phyloP scores from a whole-genome alignment of 2,113 vertebrate genomes.

The Hippolais icterina region DNA sequence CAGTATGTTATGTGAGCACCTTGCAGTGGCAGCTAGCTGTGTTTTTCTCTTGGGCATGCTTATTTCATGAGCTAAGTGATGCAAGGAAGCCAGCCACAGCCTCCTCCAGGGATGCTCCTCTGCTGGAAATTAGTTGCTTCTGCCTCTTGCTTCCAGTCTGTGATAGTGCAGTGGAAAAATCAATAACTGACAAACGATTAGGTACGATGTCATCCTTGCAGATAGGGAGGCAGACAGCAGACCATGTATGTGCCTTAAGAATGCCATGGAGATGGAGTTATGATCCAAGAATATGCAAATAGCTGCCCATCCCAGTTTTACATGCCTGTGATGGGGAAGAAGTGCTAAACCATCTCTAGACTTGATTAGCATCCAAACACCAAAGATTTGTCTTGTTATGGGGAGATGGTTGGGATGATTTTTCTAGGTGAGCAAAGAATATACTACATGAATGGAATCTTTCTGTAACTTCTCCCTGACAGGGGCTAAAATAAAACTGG shows the following conservation, averaged over 20 bases:
- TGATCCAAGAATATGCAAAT: background rate
- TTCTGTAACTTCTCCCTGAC: background rate
- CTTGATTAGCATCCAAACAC: background rate
- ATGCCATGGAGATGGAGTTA: background rate
- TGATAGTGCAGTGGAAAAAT: background rate
- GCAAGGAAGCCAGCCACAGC: background rate
- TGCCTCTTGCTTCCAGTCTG: background rate
- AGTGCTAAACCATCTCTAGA: background rate
- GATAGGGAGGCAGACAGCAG: slow-evolving; percentile 34
- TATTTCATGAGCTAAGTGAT: background rate
- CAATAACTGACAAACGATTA: slow-evolving; percentile 24
- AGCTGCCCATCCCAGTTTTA: background rate
- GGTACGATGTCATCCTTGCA: slow-evolving; percentile 46
- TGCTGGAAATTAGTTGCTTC: background rate
- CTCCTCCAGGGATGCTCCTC: background rate
- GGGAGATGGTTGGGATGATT: background rate
- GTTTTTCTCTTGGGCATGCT: background rate
- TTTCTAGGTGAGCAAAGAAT: background rate
- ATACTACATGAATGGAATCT: background rate
- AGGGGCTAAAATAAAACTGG: background rate
- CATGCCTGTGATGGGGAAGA: background rate
- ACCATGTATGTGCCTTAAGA: slow-evolving; percentile 21
- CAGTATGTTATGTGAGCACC: background rate
- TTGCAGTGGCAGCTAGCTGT: background rate
- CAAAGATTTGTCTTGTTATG: background rate